Conservation (phyloP, 2,113 vertebrate species). For the Muntiacus muntjak region DNA sequence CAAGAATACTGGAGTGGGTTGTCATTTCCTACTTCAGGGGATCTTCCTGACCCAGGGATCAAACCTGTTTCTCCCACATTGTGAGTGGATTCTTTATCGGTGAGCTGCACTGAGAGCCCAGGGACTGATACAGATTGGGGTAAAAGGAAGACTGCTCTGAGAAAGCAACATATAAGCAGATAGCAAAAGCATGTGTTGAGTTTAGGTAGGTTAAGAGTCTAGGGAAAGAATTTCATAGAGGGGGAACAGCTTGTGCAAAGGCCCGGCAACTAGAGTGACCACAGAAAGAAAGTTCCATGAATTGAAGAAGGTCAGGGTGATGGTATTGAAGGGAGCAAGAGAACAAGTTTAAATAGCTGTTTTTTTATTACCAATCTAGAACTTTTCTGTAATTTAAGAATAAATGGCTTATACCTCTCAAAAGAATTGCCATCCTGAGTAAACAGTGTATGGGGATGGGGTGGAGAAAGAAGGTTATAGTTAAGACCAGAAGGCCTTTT, state of each 20-base stretch:
- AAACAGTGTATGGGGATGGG: not conserved
- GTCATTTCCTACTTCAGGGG: not conserved
- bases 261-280: not conserved
- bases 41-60: not conserved
- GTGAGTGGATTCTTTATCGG: not conserved
- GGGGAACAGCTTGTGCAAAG: not conserved
- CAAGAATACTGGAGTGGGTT: not conserved
- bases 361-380: not conserved
- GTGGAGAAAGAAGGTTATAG: not conserved
- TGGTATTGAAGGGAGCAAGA: not conserved
- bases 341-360: not conserved
- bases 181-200: not conserved
- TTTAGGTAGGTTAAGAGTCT: not conserved
- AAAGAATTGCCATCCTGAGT: not conserved
- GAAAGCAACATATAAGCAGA: not conserved
- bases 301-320: not conserved
- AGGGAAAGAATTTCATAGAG: not conserved
- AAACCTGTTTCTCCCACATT: not conserved
- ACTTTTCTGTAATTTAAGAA: not conserved
- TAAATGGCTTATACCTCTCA: not conserved
- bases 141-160: not conserved
- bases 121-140: not conserved
- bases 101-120: not conserved
- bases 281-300: not conserved
- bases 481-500: not conserved